Percentiles rank a stretch among this genome's conserved stretches.
Evolutionary conservation across 2,888 invertebrate genomes (phyloP).

Genomic region (Thumatha senex): DNA sequence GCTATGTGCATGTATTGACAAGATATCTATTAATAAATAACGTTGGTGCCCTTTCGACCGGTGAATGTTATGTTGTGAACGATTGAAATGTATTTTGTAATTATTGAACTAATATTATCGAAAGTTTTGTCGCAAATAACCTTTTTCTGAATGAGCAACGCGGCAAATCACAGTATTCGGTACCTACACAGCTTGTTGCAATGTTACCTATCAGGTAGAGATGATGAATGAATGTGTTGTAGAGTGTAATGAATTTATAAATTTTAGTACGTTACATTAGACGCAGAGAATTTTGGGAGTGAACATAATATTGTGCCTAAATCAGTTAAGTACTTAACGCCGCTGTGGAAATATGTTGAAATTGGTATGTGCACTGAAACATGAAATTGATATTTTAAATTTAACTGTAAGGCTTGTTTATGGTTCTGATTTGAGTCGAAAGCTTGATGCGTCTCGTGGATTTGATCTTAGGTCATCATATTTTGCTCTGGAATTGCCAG

Average conservation of each 20-base stretch:
- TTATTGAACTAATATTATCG: conserved; percentile 44
- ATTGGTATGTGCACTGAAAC: conserved; percentile 12
- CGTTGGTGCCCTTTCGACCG: conserved; percentile 36
- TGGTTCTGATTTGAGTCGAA: too few species aligned
- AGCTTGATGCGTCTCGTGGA: conserved; percentile 13
- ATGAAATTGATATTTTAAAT: not conserved
- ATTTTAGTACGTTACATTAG: conserved; percentile 37
- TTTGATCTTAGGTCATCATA: conserved; percentile 15
- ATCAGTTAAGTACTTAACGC: conserved; percentile 43
- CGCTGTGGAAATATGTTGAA: conserved; percentile 26
- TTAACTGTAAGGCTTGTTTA: too few species aligned
- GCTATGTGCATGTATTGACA: conserved; percentile 42
- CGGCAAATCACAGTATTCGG: conserved; percentile 30
- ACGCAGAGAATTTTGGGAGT: conserved; percentile 35
- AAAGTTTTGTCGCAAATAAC: conserved; percentile 34
- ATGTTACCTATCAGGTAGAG: conserved; percentile 22
- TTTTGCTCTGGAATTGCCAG: too few species aligned
- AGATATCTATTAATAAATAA: conserved; percentile 40
- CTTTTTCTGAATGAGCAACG: conserved; percentile 19
- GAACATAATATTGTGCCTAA: conserved; percentile 45
- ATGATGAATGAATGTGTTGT: conserved; percentile 30
- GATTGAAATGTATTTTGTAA: conserved; percentile 49
- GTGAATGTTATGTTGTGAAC: conserved; percentile 42
- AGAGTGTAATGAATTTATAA: conserved; percentile 40
- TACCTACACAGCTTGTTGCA: conserved; percentile 24